Evolutionary conservation across 2,797 vertebrate species (phyloP), one percentile per base, ranked within the genome.

Genomic region (Okamejei kenojei): DNA sequence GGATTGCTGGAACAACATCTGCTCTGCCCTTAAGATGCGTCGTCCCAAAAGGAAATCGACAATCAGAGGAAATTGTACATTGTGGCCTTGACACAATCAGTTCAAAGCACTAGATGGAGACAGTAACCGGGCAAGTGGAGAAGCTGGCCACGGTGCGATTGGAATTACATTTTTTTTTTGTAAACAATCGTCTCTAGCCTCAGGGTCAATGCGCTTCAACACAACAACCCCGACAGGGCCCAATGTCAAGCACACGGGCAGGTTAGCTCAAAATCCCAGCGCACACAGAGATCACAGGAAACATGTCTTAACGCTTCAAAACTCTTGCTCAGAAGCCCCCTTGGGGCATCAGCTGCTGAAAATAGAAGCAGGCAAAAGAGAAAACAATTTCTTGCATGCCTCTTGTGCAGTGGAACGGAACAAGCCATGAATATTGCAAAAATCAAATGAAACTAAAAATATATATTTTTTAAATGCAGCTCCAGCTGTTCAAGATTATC

Each of bases 1-100:
- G 84, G 15, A 7, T 68, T 65, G 32, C 61, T 15, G 32, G 32
- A 21, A 7, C 35, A 35, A 32, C 61, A 35, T 32, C 19, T 5
- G 7, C 63, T 9, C 7, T 17, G 11, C 61, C 61, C n/a, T 19
- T 65, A 88, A 35, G 61, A 58, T 88, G n/a, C 32, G 63, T 19
- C 8, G n/a, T 88, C 84, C 68, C 84, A 68, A 54, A 88, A 88
- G 61, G 84, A 68, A 88, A 88, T 88, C 84, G 68, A 35, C 15
- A 88, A 63, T n/a, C n/a, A 65, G 29, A 32, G 13, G 45, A 54
- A n/a, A 68, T 19, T 21, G 84, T 63, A 88, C 84, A 68, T 54
- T 54, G 63, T 58, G 35, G 32, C 63, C 17, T 65, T 88, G 23
- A 35, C 65, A 32, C 84, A 68, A n/a, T 10, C n/a, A 8, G n/a